Conservation (phyloP, 2,888 invertebrate species). For the Neocrepidodera transversa region DNA sequence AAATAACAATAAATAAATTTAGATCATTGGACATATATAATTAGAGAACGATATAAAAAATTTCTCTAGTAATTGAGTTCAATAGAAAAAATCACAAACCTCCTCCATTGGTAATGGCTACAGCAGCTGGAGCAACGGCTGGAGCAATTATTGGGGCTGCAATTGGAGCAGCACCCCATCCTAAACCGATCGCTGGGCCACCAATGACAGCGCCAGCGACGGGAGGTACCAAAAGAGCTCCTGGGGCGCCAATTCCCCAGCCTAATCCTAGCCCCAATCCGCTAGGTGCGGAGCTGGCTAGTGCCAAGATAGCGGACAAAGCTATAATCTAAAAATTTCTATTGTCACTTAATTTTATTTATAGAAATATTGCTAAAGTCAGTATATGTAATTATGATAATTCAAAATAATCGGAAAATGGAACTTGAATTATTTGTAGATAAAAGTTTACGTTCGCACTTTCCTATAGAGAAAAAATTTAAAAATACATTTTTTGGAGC, state of each 20-base stretch:
- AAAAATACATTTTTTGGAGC: too few species aligned
- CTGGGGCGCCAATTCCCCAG: constrained; percentile 26
- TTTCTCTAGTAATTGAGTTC: too few species aligned
- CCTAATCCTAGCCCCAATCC: constrained; percentile 35
- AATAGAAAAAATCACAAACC: constrained; percentile 34
- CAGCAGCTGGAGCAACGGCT: constrained; percentile 30
- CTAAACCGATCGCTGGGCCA: constrained; percentile 24
- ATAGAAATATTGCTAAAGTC: too few species aligned
- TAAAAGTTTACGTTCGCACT: too few species aligned
- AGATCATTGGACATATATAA: too few species aligned
- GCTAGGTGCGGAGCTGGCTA: constrained; percentile 40
- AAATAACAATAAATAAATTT: background rate
- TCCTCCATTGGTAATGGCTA: constrained; percentile 40
- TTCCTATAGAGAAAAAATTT: too few species aligned
- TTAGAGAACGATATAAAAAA: too few species aligned
- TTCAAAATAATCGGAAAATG: too few species aligned
- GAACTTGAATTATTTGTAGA: too few species aligned
- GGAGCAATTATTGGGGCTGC: constrained; percentile 9
- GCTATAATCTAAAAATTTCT: constrained; percentile 37
- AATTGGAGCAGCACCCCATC: constrained; percentile 14
- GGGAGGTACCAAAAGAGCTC: constrained; percentile 35
- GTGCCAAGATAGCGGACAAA: constrained; percentile 41
- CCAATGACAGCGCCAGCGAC: constrained; percentile 32
- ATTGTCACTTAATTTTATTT: too few species aligned
- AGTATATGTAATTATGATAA: background rate